These are phyloP conservation scores for Sinella curviseta DNA, from an alignment of 1,140 invertebrate species.

Conservation along the genomic window DNA sequence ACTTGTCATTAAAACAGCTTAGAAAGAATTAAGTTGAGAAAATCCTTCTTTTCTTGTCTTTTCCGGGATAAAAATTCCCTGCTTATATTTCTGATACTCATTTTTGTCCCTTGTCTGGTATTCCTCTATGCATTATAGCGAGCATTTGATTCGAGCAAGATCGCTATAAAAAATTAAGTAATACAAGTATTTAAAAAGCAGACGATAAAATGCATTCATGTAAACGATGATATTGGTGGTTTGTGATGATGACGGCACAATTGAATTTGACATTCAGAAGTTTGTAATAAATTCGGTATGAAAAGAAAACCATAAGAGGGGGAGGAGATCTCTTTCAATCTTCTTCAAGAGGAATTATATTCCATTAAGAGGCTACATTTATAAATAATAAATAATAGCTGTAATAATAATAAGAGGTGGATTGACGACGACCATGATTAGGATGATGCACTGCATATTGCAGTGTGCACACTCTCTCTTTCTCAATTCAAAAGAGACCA, in stretches of 20 bases:
- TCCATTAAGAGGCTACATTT: slow-evolving; percentile 20
- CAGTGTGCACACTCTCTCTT: not conserved
- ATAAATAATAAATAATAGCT: slow-evolving; percentile 13
- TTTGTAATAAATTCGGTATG: slow-evolving; percentile 20
- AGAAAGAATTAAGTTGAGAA: not conserved
- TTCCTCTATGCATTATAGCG: too few species aligned
- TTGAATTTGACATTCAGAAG: slow-evolving; percentile 23
- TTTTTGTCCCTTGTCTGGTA: too few species aligned
- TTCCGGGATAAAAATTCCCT: not conserved
- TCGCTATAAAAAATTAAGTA: too few species aligned
- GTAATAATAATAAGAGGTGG: not conserved
- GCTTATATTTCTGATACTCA: not conserved
- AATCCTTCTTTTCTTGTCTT: not conserved
- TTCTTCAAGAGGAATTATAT: slow-evolving; percentile 12
- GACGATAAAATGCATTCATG: too few species aligned
- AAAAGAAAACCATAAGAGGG: slow-evolving; percentile 21
- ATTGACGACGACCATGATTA: not conserved
- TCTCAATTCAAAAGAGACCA: not conserved
- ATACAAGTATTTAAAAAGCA: too few species aligned
- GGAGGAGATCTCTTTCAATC: slow-evolving; percentile 19
- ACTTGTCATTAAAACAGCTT: not conserved
- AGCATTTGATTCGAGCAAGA: too few species aligned
- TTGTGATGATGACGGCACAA: slow-evolving; percentile 10
- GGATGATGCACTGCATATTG: not conserved
- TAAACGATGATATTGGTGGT: too few species aligned